Evolutionary conservation across 2,113 vertebrate species (phyloP).

Genomic region (Python bivittatus): DNA sequence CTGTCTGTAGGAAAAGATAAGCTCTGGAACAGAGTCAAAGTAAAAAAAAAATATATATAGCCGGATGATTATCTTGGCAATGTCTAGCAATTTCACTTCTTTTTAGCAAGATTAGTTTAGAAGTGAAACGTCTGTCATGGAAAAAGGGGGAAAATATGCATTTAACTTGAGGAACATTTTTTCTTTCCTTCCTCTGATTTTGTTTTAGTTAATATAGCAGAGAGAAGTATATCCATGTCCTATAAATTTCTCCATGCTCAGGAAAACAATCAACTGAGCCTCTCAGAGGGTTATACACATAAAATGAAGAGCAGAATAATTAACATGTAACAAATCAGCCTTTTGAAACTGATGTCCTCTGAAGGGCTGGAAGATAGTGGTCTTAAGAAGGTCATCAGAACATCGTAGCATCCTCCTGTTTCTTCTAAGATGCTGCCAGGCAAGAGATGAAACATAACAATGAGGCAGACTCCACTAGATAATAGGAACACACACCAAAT

Average conservation of each 20-base stretch:
- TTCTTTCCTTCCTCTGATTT: slow-evolving; percentile 15
- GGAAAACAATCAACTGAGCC: not conserved
- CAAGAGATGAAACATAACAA: not conserved
- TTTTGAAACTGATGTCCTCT: not conserved
- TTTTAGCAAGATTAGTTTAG: slow-evolving; percentile 47
- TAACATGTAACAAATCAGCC: not conserved
- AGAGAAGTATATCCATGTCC: not conserved
- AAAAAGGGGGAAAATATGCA: not conserved
- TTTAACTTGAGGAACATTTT: slow-evolving; percentile 23
- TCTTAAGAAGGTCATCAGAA: not conserved
- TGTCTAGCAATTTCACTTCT: slow-evolving; percentile 35
- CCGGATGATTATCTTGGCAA: slow-evolving; percentile 20
- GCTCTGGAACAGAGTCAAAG: slow-evolving; percentile 33
- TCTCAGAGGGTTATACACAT: not conserved
- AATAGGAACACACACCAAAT: not conserved
- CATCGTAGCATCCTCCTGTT: not conserved
- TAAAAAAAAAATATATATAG: slow-evolving; percentile 65
- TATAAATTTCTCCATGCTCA: not conserved
- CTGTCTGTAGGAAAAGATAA: not conserved
- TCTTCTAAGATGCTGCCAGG: not conserved
- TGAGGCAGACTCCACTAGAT: not conserved
- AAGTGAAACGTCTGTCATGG: slow-evolving; percentile 26
- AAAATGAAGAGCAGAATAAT: not conserved
- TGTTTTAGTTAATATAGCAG: not conserved
- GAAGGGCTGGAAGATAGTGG: not conserved